phyloP scores from a whole-genome alignment of 2,888 invertebrate genomes.

The Brachyopa scutellaris region DNA sequence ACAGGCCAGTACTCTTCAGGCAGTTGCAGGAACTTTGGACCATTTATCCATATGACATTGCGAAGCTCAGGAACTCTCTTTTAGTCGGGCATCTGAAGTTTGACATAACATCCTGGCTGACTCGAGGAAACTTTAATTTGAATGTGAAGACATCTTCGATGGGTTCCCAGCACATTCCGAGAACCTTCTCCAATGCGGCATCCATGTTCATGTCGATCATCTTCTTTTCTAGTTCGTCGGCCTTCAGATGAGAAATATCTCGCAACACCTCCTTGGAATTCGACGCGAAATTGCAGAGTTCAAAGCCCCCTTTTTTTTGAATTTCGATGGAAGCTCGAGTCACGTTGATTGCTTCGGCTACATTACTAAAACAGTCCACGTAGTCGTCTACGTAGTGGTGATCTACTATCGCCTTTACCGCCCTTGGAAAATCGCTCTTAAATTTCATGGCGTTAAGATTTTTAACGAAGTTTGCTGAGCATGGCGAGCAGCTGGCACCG shows the following conservation, averaged over 20 bases:
- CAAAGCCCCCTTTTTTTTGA: conserved; percentile 48
- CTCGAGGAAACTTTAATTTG: not conserved
- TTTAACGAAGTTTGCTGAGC: no score
- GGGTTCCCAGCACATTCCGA: conserved; percentile 1
- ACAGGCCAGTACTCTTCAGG: conserved; percentile 9
- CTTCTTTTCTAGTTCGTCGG: no score
- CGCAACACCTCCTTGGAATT: conserved; percentile 31
- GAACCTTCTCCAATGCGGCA: not conserved
- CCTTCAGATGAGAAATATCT: not conserved
- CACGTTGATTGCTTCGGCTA: conserved; percentile 45
- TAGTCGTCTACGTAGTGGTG: conserved; percentile 44
- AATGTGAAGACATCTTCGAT: conserved; percentile 3
- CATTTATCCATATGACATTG: conserved; percentile 27
- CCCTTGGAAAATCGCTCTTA: not conserved
- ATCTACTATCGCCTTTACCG: conserved; percentile 5
- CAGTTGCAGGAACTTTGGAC: conserved; percentile 36
- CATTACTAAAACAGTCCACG: conserved; percentile 39
- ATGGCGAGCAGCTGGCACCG: no score
- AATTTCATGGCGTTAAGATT: not conserved
- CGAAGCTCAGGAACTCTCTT: no score
- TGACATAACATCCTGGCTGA: not conserved
- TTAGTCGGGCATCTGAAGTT: no score
- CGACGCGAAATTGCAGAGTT: conserved; percentile 58
- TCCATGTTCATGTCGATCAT: not conserved
- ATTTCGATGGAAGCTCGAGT: conserved; percentile 47